Base-by-base conservation (phyloP, 2,888 invertebrate species). In the Drosophila longiperda region DNA sequence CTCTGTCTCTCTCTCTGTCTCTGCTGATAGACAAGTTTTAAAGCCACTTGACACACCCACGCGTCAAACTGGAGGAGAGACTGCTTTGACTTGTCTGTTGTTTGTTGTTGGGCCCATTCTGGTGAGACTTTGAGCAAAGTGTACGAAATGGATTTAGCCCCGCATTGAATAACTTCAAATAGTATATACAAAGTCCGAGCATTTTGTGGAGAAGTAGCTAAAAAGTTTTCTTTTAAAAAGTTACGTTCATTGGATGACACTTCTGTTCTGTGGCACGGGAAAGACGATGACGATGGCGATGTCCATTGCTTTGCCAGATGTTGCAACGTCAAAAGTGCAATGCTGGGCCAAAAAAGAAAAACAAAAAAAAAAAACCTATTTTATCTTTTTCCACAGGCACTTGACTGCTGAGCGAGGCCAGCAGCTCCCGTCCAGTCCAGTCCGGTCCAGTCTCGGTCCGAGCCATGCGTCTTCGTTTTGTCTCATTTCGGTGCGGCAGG, bases 161-260 rank as follows among this genome's bases (percentile, higher is more conserved):
- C 81, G 62, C 78, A 79, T 79, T 87, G 82, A 84, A 74, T 74
- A 84, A 82, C 70, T 74, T 65, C 53, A 60, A 67, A 72, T 58
- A 65, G 33, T 59, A 52, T 64, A 75, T 67, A 86, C 60, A 77
- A 83, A 86, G 73, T 84, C 64, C 34, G 26, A 64, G 53, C 66
- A 59, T 49, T 53, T 75, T 58, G 38, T 48, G 45, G 45, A 48
- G 20, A 29, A 68, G 74, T 72, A 33, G 67, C 33, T 32, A 36
- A 57, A 87, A 86, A 90, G 80, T 90, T 90, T 86, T 89, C 90
- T 86, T 90, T 86, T 90, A 85, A 90, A 86, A 90, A 90, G 86
- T 90, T 88, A 82, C 88, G 82, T 80, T 84, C 70, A 80, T 75
- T 85, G 85, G 74, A 85, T 85, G 88, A 87, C 85, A 85, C 88